Evolutionary conservation across 2,113 vertebrate genomes (phyloP).

Genomic region (Psilopogon haemacephalus): DNA sequence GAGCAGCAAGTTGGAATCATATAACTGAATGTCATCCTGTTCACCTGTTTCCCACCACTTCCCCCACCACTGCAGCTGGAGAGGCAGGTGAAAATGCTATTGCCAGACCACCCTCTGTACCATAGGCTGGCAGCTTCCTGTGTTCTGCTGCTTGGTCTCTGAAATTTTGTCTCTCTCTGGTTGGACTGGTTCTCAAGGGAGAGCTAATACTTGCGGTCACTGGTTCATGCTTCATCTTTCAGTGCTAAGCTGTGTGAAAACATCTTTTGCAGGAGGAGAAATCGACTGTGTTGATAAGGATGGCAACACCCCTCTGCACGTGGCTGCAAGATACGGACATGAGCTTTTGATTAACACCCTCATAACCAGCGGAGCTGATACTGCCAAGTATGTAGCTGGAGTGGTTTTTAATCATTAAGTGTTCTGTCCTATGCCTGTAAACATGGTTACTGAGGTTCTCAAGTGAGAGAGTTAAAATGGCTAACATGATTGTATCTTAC

Average conservation of each 20-base stretch:
- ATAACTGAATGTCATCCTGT: not conserved
- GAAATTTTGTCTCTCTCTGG: not conserved
- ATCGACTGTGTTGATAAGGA: slow-evolving; percentile 96
- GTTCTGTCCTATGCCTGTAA: not conserved
- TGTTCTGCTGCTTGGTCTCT: not conserved
- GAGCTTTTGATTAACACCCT: slow-evolving; percentile 97
- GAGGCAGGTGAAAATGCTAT: not conserved
- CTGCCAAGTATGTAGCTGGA: slow-evolving; percentile 83
- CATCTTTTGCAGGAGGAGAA: slow-evolving; percentile 84
- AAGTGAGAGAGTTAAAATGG: not conserved
- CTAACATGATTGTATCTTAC: not conserved
- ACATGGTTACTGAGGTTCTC: not conserved
- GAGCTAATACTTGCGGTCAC: not conserved
- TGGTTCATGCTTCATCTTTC: not conserved
- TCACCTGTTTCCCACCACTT: not conserved
- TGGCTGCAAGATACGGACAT: slow-evolving; percentile 92
- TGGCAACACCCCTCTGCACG: slow-evolving; percentile 94
- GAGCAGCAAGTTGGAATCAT: not conserved
- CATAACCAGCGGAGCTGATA: slow-evolving; percentile 91
- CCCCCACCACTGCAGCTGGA: not conserved
- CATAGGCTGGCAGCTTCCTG: not conserved
- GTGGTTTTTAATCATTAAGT: not conserved
- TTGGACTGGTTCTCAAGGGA: slow-evolving; percentile 51
- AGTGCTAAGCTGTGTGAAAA: slow-evolving; percentile 12
- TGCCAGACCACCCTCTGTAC: not conserved